Base-by-base conservation (phyloP, 2,888 invertebrate genomes). In the Philereme vetulata region DNA sequence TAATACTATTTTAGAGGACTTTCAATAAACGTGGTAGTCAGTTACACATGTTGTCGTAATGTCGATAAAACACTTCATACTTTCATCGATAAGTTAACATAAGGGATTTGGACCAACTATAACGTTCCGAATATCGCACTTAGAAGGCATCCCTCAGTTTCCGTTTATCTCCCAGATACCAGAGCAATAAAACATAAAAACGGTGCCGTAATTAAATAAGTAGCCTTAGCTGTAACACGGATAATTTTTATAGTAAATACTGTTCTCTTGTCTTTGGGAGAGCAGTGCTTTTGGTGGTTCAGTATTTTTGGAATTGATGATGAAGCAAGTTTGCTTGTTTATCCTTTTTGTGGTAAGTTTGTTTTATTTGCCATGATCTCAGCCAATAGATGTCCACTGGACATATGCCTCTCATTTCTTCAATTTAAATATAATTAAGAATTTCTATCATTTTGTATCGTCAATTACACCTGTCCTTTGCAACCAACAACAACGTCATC, bases 341-440 rank as follows among this genome's bases (percentile, higher is more conserved):
- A 48, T 78, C 53, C 55, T 77, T 45, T 60, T 74, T 9, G 34
- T 71, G 64, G 81, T 81, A 58, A 79, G 81, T 76, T 36, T 10
- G 4, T 44, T 10, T 4, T n/a, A n/a, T 42, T 42, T 42, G 5
- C 4, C 6, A 36, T 36, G 36, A 7, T 36, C 36, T 36, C 6
- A 36, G 8, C 6, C 8, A 36, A 36, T 36, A 5, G 21, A 21
- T 2, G 21, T 21, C 21, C 21, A 21, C 21, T 21, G 21, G 21
- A 21, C 21, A 2, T 21, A 21, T 1, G 21, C 21, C 21, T 21
- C 21, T 21, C 21, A 21, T 21, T 1, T 21, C 21, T 21, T 21
- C 21, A 21, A 21, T 21, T 21, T 21, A 21, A 1, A 21, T 21
- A 1, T 21, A n/a, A n/a, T n/a, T n/a, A n/a, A n/a, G n/a, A n/a